Base-by-base conservation (phyloP, 2,797 vertebrate species). In the Lacerta viridis region DNA sequence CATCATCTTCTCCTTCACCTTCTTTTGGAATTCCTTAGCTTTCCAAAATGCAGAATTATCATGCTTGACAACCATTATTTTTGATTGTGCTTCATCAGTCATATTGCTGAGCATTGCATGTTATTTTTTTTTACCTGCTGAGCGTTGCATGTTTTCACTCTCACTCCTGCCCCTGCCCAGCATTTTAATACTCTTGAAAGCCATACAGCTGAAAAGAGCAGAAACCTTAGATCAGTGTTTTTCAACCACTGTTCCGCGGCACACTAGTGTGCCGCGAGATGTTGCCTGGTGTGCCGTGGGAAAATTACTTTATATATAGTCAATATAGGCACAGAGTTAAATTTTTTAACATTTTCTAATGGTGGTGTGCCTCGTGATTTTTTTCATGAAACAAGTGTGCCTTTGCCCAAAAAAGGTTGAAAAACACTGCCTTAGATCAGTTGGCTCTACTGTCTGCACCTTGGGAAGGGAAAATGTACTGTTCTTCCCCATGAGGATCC, bases 31-130 rank as follows among this genome's bases (percentile, higher is more conserved):
- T 74, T 74, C 2, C 25, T 36, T 80, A 75, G 41, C 74, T 85
- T 85, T 85, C 59, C n/a, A 10, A 64, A 39, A 66, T 85, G 39
- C 77, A 80, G 77, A 74, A 72, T 59, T 80, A 66, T 66, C 69
- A 66, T 85, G 39, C 55, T 75, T 46, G 39, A 36, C 27, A 64
- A 46, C 25, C 39, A 61, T 64, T 79, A 8, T 84, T 74, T 84
- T 71, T 7, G 72, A 84, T 50, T 80, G 29, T 20, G 39, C 20
- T 64, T 17, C 39, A 66, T 80, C 50, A 46, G 3, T 79, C 36
- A 74, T 84, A 80, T 18, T 20, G 7, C 27, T 27, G 76, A 80
- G 8, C 36, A 72, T 74, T 39, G 39, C 7, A 43, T 13, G 71
- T 79, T 88, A 3, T 55, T 55, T 55, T 55, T 50, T 15, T 15